Evolutionary conservation across 2,888 invertebrate genomes (phyloP).

Genomic region (Brenthis ino): DNA sequence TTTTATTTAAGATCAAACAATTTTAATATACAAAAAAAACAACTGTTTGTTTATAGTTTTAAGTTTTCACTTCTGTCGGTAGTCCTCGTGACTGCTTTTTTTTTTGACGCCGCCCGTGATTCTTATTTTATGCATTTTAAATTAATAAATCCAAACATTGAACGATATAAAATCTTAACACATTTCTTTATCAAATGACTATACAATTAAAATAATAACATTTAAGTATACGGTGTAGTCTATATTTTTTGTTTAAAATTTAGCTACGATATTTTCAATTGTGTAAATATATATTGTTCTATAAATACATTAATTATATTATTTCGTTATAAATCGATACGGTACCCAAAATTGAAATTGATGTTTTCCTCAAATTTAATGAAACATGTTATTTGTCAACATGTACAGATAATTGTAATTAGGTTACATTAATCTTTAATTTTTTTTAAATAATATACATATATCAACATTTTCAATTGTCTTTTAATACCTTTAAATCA

Average conservation of each 20-base stretch:
- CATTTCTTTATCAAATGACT: not conserved
- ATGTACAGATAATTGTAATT: constrained; percentile 80
- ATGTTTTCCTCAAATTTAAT: constrained; percentile 60
- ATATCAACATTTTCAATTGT: constrained; percentile 70
- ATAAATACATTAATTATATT: constrained; percentile 50
- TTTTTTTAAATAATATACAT: constrained; percentile 76
- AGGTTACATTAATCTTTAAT: constrained; percentile 74
- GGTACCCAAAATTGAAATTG: constrained; percentile 67
- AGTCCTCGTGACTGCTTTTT: no score
- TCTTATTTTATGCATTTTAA: not conserved
- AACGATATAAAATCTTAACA: not conserved
- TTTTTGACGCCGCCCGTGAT: not conserved
- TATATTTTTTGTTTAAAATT: constrained; percentile 10
- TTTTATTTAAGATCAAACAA: no score
- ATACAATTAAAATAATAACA: constrained; percentile 4
- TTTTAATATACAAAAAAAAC: no score
- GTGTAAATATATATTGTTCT: constrained; percentile 67
- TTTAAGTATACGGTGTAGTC: not conserved
- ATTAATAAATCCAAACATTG: not conserved
- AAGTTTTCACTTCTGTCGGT: no score
- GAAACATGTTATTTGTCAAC: constrained; percentile 71
- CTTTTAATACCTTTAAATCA: constrained; percentile 49
- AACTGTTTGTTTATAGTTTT: no score
- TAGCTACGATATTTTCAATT: constrained; percentile 32
- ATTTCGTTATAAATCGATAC: constrained; percentile 49